phyloP scores from a whole-genome alignment of 2,113 vertebrate genomes.

The Antigone vipio region DNA sequence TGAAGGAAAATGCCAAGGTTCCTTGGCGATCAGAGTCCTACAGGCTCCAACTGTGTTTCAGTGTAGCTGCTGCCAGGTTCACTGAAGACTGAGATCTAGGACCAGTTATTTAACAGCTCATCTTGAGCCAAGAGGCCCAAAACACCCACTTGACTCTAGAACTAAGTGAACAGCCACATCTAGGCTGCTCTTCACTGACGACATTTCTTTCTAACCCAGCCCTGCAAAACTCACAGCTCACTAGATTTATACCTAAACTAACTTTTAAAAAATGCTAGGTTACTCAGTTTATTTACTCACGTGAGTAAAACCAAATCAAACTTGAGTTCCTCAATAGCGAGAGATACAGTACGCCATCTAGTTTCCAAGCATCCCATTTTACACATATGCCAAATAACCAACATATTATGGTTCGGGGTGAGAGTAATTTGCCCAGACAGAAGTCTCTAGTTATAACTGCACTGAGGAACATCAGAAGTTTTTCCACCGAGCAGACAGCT shows the following conservation, averaged over 20 bases:
- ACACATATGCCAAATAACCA: background rate
- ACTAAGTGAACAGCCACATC: background rate
- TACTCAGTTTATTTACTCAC: background rate
- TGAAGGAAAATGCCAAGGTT: background rate
- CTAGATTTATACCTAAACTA: background rate
- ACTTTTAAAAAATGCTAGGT: background rate
- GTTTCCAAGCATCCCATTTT: background rate
- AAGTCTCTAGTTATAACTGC: background rate
- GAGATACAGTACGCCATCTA: background rate
- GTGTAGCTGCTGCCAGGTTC: background rate
- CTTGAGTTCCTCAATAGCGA: background rate
- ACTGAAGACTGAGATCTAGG: background rate
- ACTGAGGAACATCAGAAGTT: background rate
- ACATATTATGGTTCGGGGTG: background rate
- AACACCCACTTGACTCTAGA: background rate
- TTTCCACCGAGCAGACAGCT: background rate
- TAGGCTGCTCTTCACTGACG: background rate
- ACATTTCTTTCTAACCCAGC: background rate
- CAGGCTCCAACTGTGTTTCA: background rate
- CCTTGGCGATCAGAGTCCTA: background rate
- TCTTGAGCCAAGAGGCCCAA: background rate
- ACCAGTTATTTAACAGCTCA: background rate
- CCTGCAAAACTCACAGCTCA: background rate
- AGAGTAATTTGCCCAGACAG: background rate
- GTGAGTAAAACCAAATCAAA: background rate